Evolutionary conservation across 2,888 invertebrate species (phyloP), one percentile per base, ranked within the genome.

Genomic region (Parapristionchus giblindavisi): DNA sequence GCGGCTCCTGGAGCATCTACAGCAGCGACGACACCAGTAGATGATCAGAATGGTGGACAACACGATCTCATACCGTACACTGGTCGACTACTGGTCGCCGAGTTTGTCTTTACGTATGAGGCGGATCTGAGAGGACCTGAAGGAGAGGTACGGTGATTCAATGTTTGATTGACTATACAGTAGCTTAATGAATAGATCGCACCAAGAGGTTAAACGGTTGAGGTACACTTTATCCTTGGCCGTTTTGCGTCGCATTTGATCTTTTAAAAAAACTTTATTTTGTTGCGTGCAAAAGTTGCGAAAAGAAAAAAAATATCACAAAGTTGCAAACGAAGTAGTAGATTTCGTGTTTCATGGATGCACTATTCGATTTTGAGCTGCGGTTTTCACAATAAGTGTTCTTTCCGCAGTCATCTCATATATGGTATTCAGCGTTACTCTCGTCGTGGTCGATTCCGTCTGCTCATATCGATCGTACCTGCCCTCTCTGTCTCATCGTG

Each of bases 11-110:
- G 43, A 43, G 43, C 43, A 29, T 32, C 38, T n/a, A 11, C 3
- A 2, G n/a, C 63, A 27, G 24, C 21, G 3, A 21, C 8, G 17
- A 1, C 0, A n/a, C 34, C n/a, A 2, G 21, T 8, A 38, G 17
- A 3, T 27, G 54, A 36, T 14, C 56, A 40, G 40, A 40, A 40
- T 17, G 70, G 68, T 36, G 72, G 73, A 38, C 76, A 81, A 32
- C 85, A 85, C 77, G 87, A 87, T 74, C 75, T 85, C 60, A 87
- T 87, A 21, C 87, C 87, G 8, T 87, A 86, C 74, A 85, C 83
- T 1, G 87, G 87, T 56, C 79, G 87, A 54, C 78, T 87, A 43
- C 76, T 87, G 14, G 84, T 81, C 0, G 83, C 85, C 14, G 82
- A 85, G 21, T 82, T 87, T 63, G 75, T 81, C 0, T 84, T 87